Evolutionary conservation across 1,140 invertebrate species (phyloP).

Genomic region (Anastatus disparis): DNA sequence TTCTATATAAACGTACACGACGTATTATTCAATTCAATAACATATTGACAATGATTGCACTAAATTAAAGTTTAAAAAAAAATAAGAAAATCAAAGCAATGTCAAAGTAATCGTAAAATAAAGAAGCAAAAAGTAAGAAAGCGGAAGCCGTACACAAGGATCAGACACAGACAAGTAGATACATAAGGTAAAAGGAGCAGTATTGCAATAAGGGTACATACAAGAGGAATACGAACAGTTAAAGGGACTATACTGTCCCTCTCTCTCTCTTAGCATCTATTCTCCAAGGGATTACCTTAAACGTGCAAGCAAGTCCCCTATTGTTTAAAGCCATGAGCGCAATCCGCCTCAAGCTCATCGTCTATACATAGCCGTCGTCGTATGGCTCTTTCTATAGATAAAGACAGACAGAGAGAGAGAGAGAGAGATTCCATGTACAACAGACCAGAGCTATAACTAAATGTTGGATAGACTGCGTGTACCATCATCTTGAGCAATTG

Average conservation of each 20-base stretch:
- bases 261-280: conserved; percentile 41
- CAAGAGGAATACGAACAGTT: neutral
- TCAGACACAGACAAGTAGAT: conserved; percentile 15
- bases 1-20: too few relatives aligned
- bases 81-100: too few relatives aligned
- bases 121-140: conserved; percentile 2
- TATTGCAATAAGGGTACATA: too few relatives aligned
- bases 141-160: neutral
- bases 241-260: neutral
- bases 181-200: too few relatives aligned
- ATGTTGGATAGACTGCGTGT: conserved; percentile 41
- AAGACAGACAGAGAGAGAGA: neutral
- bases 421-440: too few relatives aligned
- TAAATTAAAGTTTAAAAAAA: too few relatives aligned
- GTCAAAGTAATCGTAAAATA: too few relatives aligned
- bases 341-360: too few relatives aligned
- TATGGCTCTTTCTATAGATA: too few relatives aligned
- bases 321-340: conserved; percentile 58
- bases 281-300: conserved; percentile 61
- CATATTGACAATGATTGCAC: too few relatives aligned
- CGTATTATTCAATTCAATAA: too few relatives aligned
- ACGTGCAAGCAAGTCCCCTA: conserved; percentile 53
- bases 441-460: conserved; percentile 54
- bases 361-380: neutral
- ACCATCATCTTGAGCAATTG: conserved; percentile 53